A percentile compares a stretch with the other conserved stretches of the same genome.
These are phyloP conservation scores for Xylota segnis DNA, from an alignment of 2,888 invertebrate species.

Conservation along the genomic window DNA sequence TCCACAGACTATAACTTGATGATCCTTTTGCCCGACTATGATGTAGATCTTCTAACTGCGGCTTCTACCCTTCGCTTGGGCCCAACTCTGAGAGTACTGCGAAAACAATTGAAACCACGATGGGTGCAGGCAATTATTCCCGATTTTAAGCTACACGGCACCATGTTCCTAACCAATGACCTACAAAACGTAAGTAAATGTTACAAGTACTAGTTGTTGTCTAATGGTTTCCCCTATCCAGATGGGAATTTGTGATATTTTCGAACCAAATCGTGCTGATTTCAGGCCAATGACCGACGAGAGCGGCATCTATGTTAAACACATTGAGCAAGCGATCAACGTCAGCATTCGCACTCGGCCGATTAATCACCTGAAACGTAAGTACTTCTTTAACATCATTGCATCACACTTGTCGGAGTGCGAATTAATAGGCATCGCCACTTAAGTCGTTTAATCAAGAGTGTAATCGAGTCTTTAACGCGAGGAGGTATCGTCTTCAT, in stretches of 20 bases:
- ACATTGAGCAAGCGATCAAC: constrained; percentile 93
- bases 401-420: constrained; percentile 41
- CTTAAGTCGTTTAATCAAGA: constrained; percentile 81
- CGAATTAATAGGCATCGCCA: constrained; percentile 78
- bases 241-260: constrained; percentile 91
- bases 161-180: constrained; percentile 91
- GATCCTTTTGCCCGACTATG: constrained; percentile 89
- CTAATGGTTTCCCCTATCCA: constrained; percentile 82
- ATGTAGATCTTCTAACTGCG: constrained; percentile 88
- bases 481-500: constrained; percentile 36
- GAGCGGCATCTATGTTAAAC: constrained; percentile 91
- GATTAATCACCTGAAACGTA: constrained; percentile 84
- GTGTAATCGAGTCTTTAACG: constrained; percentile 79
- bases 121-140: constrained; percentile 92
- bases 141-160: constrained; percentile 91
- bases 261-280: constrained; percentile 92
- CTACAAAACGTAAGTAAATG: constrained; percentile 89
- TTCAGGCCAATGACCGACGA: constrained; percentile 92
- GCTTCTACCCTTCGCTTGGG: constrained; percentile 87
- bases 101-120: constrained; percentile 88
- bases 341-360: constrained; percentile 92
- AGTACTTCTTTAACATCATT: constrained; percentile 78
- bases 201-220: constrained; percentile 17
- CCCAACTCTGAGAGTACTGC: constrained; percentile 88
- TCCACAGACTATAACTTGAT: constrained; percentile 92